Base-by-base conservation (phyloP, 2,888 invertebrate genomes). In the Microchrysa polita region DNA sequence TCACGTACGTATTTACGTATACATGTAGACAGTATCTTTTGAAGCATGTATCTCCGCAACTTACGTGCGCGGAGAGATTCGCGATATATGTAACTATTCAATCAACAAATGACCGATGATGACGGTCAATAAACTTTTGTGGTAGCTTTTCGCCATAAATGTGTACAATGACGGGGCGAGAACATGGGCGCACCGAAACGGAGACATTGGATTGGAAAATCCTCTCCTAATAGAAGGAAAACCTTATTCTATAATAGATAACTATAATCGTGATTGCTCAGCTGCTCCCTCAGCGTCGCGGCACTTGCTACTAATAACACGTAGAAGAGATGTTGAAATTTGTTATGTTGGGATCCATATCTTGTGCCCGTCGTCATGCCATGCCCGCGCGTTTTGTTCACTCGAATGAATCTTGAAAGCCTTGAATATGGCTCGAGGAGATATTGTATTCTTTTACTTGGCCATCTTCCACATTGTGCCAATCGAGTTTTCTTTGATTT, bases 81-180 rank as follows among this genome's bases (percentile, higher is more conserved):
- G 27, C 27, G 27, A 34, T 34, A 34, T 34, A 20, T 16, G 10
- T 18, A 42, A 18, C 34, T 23, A 67, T 67, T 67, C 67, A 67
- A 67, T 67, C 67, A 67, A 67, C 67, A 67, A 67, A 67, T 67
- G 67, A 67, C 67, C 67, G 34, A 16, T 27, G 67, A 67, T 67
- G 67, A 55, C 67, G 67, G 67, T 67, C 67, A 67, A 67, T 67
- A 67, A 67, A 67, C 67, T 67, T 67, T 63, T 42, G 63, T 34
- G 27, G 27, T 42, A 63, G 63, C 42, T 63, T 63, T 42, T 63
- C 63, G 42, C 63, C 40, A 63, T 42, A 34, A 34, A 34, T 34
- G 27, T 34, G 27, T 34, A n/a, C n/a, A 34, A 34, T 34, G 27
- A 34, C 27, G 27, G n/a, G n/a, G 27, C 27, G 27, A 34, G 27